Conservation (phyloP, 2,888 invertebrate genomes). For the Cetonia aurata region DNA sequence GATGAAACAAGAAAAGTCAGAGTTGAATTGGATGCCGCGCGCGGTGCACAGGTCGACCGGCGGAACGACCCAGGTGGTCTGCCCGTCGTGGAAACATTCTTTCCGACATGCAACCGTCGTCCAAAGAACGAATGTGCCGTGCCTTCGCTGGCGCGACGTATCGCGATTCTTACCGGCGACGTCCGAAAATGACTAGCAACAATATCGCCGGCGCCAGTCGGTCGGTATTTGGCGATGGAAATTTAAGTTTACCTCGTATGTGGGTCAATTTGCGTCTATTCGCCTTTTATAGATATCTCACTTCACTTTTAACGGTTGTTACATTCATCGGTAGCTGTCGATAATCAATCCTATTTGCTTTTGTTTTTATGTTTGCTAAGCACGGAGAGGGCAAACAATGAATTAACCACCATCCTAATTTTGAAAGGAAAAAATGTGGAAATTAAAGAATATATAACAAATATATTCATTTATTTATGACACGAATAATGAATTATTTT, state of each 20-base stretch:
- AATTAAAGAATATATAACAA: too few relatives aligned
- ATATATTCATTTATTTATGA: too few relatives aligned
- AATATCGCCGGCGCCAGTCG: slow-evolving; percentile 55
- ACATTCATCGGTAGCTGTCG: too few relatives aligned
- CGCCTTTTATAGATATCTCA: slow-evolving; percentile 49
- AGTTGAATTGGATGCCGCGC: neutral
- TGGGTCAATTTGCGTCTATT: slow-evolving; percentile 54
- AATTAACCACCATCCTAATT: too few relatives aligned
- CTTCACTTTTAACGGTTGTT: slow-evolving; percentile 44
- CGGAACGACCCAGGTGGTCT: slow-evolving; percentile 4
- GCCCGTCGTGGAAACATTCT: neutral
- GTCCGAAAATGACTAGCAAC: slow-evolving; percentile 51
- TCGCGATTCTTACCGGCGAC: slow-evolving; percentile 40
- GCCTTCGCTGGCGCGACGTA: slow-evolving; percentile 39
- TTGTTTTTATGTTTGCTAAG: too few relatives aligned
- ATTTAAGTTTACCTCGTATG: slow-evolving; percentile 55
- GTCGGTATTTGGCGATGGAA: slow-evolving; percentile 56
- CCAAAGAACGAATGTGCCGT: slow-evolving; percentile 10
- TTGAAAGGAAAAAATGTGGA: too few relatives aligned
- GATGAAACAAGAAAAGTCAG: neutral
- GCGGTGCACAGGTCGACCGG: neutral
- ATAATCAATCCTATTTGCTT: too few relatives aligned
- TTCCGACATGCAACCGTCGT: slow-evolving; percentile 7
- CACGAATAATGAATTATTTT: too few relatives aligned
- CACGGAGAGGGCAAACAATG: too few relatives aligned